These are phyloP conservation scores for Mirounga angustirostris DNA, from an alignment of 2,113 vertebrate genomes.

Conservation along the genomic window DNA sequence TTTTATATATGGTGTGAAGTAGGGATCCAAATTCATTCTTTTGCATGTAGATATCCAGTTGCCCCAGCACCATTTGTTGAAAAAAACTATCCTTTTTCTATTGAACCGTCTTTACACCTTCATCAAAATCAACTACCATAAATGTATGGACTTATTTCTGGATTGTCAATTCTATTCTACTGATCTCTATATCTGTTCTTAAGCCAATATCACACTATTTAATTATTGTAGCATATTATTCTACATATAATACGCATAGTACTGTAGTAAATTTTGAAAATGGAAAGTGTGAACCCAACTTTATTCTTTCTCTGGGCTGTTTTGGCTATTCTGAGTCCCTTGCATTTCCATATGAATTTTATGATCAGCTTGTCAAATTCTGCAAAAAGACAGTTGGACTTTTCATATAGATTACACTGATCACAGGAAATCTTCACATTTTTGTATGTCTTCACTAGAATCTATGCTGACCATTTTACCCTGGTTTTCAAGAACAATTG, in stretches of 20 bases:
- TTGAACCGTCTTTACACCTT: background rate
- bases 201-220: background rate
- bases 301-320: background rate
- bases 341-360: background rate
- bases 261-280: background rate
- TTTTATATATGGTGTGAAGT: background rate
- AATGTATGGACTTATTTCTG: background rate
- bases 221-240: background rate
- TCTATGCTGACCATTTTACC: background rate
- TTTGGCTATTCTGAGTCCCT: background rate
- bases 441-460: background rate
- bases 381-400: background rate
- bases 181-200: background rate
- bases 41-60: background rate
- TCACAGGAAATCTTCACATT: background rate
- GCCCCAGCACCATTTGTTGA: background rate
- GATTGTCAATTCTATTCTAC: background rate
- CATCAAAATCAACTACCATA: background rate
- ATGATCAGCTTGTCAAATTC: background rate
- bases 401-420: background rate
- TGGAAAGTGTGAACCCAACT: background rate
- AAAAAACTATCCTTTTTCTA: background rate
- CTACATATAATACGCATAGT: background rate
- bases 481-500: background rate
- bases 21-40: background rate